Evolutionary conservation across 2,113 vertebrate genomes (phyloP).

Genomic region (Cheirogaleus medius): DNA sequence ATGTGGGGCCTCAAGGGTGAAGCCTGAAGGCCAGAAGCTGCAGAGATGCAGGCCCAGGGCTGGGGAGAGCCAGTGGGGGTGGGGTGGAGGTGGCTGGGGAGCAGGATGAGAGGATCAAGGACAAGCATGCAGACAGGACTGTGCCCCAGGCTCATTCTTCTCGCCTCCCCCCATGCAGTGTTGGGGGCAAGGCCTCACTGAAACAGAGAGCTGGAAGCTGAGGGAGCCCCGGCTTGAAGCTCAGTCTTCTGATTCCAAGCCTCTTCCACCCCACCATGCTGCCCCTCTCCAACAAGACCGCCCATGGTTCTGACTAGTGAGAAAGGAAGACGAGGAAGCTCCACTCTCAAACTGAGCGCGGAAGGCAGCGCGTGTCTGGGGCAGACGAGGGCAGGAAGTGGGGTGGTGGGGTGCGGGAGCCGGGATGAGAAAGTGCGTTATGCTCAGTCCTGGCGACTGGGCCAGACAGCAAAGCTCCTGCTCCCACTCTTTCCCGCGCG

Average conservation of each 20-base stretch:
- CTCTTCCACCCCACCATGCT: no score
- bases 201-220: neutral
- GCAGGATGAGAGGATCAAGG: neutral
- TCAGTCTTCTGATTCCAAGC: neutral
- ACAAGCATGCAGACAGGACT: neutral
- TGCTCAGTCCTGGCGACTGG: neutral
- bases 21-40: neutral
- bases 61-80: neutral
- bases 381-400: neutral
- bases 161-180: accelerated
- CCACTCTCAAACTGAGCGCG: neutral
- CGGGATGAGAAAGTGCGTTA: accelerated
- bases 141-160: no score
- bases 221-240: no score
- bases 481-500: neutral
- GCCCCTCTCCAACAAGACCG: neutral
- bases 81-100: neutral
- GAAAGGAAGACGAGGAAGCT: neutral
- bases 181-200: neutral
- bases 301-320: neutral
- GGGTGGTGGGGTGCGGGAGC: no score
- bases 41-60: neutral
- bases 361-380: neutral
- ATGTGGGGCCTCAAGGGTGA: no score
- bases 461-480: neutral